Conservation (phyloP, 2,888 invertebrate species). For the Trichogramma dendrolimi region DNA sequence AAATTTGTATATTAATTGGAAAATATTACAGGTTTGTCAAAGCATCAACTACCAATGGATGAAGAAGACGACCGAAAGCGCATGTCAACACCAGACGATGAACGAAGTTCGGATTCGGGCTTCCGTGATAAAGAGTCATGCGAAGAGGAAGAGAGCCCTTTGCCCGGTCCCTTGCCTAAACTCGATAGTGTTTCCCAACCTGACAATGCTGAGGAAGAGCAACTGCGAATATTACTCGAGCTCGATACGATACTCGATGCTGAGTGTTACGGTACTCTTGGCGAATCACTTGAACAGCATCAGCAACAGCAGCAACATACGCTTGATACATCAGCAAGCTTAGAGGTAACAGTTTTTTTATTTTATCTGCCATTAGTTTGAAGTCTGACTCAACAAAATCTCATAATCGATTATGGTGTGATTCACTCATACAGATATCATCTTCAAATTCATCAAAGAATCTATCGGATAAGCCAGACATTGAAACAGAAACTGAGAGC, state of each 20-base stretch:
- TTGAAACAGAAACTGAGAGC: constrained; percentile 18
- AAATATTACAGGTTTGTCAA: constrained; percentile 17
- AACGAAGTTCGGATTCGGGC: constrained; percentile 54
- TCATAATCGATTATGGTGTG: too few species aligned
- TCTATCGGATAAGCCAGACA: constrained; percentile 1
- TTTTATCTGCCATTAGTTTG: too few species aligned
- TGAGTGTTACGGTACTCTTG: constrained; percentile 42
- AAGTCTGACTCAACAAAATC: too few species aligned
- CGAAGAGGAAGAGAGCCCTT: constrained; percentile 47
- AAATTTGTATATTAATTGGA: too few species aligned
- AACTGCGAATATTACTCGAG: constrained; percentile 45
- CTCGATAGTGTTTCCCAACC: constrained; percentile 19
- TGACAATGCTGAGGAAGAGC: constrained; percentile 44
- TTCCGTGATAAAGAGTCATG: constrained; percentile 54
- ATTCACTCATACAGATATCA: too few species aligned
- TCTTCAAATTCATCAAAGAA: too few species aligned
- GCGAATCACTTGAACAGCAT: constrained; percentile 32
- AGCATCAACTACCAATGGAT: constrained; percentile 30
- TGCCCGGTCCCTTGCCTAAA: constrained; percentile 33
- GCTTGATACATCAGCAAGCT: too few species aligned
- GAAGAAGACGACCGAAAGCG: constrained; percentile 52
- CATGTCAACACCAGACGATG: constrained; percentile 54
- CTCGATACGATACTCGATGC: constrained; percentile 48
- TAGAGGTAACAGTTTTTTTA: too few species aligned
- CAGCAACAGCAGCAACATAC: too few species aligned